Evolutionary conservation across 2,888 invertebrate genomes (phyloP), one percentile per base, ranked within the genome.

Genomic region (Drosophila demipolita): DNA sequence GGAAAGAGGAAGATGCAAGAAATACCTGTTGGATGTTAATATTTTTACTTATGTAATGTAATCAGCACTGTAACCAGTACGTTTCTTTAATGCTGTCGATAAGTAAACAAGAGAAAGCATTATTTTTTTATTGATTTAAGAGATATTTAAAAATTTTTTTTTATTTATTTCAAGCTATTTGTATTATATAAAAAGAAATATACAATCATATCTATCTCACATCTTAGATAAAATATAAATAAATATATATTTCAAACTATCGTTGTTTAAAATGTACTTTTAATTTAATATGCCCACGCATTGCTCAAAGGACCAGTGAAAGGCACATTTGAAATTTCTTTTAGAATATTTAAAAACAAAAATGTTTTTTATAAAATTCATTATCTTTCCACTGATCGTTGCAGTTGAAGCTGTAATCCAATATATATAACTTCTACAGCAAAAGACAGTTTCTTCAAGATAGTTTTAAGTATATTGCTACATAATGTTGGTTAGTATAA

Each of bases 1-100:
- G 11, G 26, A 49, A 64, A 76, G 70, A 26, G 8, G 40, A n/a
- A n/a, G n/a, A n/a, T 40, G 9, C 9, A n/a, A 3, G 17, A 17
- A 38, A 38, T 38, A 9, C 38, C 38, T 38, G 38, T 38, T 38
- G 17, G 17, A 17, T n/a, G 17, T n/a, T 4, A n/a, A 38, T 38
- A 38, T 38, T 17, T 15, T 38, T 3, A 38, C 8, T 4, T 8
- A 38, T 0, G 4, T n/a, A 38, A 9, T 38, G 17, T 17, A 38
- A n/a, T 3, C 3, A 3, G 6, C 3, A 38, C 38, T 17, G 38
- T 38, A 17, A 17, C 7, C 8, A 38, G 38, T 38, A 8, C 3
- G 2, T 38, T 17, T 38, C 15, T 1, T 38, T 15, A 17, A 7
- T 17, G 3, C 2, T 38, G 17, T 3, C 15, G 36, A 38, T 7